These are phyloP conservation scores for Asarcornis scutulata DNA, from an alignment of 2,113 vertebrate species.

Conservation along the genomic window DNA sequence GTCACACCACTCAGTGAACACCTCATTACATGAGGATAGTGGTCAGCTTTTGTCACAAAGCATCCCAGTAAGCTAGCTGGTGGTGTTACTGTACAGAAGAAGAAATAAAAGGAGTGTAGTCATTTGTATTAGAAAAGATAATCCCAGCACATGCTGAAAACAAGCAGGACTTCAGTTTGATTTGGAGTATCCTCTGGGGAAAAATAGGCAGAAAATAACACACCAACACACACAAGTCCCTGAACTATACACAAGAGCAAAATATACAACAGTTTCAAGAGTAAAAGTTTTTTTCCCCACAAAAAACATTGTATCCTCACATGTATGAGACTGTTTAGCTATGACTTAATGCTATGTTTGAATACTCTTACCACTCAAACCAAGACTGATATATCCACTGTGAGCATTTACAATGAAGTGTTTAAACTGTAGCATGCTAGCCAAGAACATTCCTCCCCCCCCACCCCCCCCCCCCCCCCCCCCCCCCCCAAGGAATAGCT, in stretches of 20 bases:
- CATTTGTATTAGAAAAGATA: background rate
- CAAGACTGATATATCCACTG: accelerated
- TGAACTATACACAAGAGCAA: background rate
- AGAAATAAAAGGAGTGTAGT: background rate
- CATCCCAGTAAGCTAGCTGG: background rate
- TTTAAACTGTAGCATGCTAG: background rate
- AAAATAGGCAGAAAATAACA: background rate
- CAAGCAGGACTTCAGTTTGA: background rate
- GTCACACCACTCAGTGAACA: background rate
- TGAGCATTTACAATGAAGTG: background rate
- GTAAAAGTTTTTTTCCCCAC: background rate
- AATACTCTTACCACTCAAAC: background rate
- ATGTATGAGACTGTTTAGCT: background rate
- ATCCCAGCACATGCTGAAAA: background rate
- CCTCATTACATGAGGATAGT: background rate
- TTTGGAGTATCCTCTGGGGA: background rate
- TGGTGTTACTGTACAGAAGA: background rate
- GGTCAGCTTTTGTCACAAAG: background rate
- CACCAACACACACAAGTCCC: background rate
- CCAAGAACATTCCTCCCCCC: background rate
- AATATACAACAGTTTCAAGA: background rate
- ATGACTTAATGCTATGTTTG: background rate
- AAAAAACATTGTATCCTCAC: background rate
- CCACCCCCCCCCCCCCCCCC: too few relatives aligned
- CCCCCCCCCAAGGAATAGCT: background rate